Base-by-base conservation (phyloP, 2,797 vertebrate genomes). In the Microctenopoma stevenorrisi region DNA sequence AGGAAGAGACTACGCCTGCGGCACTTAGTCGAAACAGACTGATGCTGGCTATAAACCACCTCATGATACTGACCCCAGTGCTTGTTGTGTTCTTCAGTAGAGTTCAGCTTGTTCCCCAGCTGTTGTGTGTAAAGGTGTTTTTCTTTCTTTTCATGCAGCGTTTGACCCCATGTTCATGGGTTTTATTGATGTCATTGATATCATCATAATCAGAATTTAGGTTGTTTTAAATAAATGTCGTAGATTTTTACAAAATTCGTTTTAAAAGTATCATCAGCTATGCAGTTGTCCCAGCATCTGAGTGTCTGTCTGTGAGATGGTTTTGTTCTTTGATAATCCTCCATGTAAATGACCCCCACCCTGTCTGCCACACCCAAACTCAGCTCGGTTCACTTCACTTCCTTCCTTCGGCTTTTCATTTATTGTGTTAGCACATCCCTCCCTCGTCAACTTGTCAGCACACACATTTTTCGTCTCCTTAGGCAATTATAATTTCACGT, bases 321-420 rank as follows among this genome's bases (percentile, higher is more conserved):
- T 22, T 53, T 30, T 14, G 15, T 33, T 55, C 42, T 42, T 14
- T 60, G 25, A 64, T 59, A 55, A n/a, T 2, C 22, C 43, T 71
- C 38, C 11, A 4, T 67, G 50, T 66, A 69, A 72, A 64, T 50
- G 43, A 6, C 64, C 12, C 22, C 67, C 65, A 2, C 44, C 58
- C 44, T n/a, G 57, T 49, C 49, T 11, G 30, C 48, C 65, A 40
- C 68, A 43, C 64, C 72, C 57, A 30, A 0, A 22, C 6, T 9
- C 1, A 49, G 15, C 38, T 3, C 13, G 13, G n/a, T 22, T 38
- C 40, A 3, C 60, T 22, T 38, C 40, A 3, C 60, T 54, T 46
- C 22, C 40, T 58, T 42, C 46, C 12, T 60, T 49, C 7, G 44
- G 12, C 18, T 64, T 51, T 49, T 49, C 12, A 6, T 26, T 71